These are phyloP conservation scores for Myotis daubentonii DNA, from an alignment of 2,797 vertebrate genomes.

Conservation along the genomic window DNA sequence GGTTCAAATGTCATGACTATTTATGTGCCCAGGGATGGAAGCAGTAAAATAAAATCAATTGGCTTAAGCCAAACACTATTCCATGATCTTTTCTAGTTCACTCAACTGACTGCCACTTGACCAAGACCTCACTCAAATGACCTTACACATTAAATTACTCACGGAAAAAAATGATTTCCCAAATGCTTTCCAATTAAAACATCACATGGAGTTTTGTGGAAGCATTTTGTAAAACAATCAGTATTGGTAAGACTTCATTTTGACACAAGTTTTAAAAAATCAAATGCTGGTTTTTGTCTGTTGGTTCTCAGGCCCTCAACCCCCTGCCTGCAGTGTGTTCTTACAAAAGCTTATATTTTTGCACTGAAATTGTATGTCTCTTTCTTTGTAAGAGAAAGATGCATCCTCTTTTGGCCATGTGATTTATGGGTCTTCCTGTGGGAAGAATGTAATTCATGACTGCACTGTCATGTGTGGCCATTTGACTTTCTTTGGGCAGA, in stretches of 20 bases:
- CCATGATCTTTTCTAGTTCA: slow-evolving; percentile 75
- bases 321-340: not conserved
- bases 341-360: not conserved
- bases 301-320: not conserved
- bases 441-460: not conserved
- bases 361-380: not conserved
- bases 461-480: not conserved
- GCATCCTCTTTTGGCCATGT: not conserved
- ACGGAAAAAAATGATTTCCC: slow-evolving; percentile 79
- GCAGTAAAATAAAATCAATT: slow-evolving; percentile 79
- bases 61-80: slow-evolving; percentile 75
- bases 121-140: slow-evolving; percentile 79
- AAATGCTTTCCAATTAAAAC: slow-evolving; percentile 73
- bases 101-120: slow-evolving; percentile 75
- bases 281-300: not conserved
- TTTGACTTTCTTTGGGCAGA: slow-evolving; percentile 13
- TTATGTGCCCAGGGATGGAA: slow-evolving; percentile 67
- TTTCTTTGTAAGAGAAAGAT: not conserved
- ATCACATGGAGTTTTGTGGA: slow-evolving; percentile 54
- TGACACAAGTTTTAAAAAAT: slow-evolving; percentile 11
- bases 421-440: not conserved
- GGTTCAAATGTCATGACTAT: slow-evolving; percentile 78
- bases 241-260: slow-evolving; percentile 54
- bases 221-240: slow-evolving; percentile 46
- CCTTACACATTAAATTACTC: slow-evolving; percentile 79